Base-by-base conservation (phyloP, 2,113 vertebrate genomes). In the Larimichthys crocea region DNA sequence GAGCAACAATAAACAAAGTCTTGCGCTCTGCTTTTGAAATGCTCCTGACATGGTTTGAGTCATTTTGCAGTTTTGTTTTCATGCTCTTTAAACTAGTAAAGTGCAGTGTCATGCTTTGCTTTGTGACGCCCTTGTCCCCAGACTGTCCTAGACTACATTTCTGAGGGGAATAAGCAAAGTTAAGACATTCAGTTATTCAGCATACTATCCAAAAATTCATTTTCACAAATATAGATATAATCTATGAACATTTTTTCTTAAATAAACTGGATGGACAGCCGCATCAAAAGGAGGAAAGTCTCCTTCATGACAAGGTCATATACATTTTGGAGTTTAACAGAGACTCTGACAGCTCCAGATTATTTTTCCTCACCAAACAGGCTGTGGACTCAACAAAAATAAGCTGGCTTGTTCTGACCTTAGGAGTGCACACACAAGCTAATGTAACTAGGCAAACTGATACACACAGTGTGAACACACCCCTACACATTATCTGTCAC, bases 331-430 rank as follows among this genome's bases (percentile, higher is more conserved):
- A 76, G 35, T 22, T 53, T 5, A 5, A 48, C 63, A 59, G 80
- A 62, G n/a, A 31, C 62, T 80, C 72, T 80, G 89, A 80, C 79
- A 86, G 84, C 65, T 78, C 12, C 76, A 70, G 81, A 90, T 90
- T 81, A 87, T 52, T 61, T 56, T 68, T 65, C 35, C 68, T 72
- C 76, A 69, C 76, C 74, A 71, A 83, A 85, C 66, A 55, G 63
- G 52, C 79, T 62, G 73, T 62, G 14, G 16, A 46, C 70, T 67
- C 67, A 57, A 77, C 69, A 61, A 74, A 89, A 83, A 86, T 79
- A 82, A 71, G 75, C 65, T 52, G 57, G 31, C 79, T 29, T 74
- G 65, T 52, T 70, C 67, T 84, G 80, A 88, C 80, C 74, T 79
- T 24, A 68, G 29, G 29, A 56, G 22, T 17, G 65, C 67, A 48